Conservation (phyloP, 2,888 invertebrate species). For the Acleris literana region DNA sequence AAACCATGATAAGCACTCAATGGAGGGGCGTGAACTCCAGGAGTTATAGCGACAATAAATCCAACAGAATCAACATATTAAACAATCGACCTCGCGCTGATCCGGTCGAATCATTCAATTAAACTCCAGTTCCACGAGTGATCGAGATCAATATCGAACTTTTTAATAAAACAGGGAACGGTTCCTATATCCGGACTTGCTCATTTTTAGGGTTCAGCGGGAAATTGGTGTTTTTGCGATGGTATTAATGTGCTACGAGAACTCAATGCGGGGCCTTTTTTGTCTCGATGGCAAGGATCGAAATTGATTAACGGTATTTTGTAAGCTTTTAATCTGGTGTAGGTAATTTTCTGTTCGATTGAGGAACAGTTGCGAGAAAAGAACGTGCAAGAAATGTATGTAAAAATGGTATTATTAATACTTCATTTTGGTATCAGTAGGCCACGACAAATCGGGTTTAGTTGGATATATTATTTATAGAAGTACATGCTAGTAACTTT, state of each 20-base stretch:
- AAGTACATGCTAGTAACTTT: too few relatives aligned
- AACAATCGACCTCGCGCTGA: slow-evolving; percentile 19
- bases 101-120: slow-evolving; percentile 35
- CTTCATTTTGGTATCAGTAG: too few relatives aligned
- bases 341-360: too few relatives aligned
- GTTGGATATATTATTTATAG: too few relatives aligned
- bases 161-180: slow-evolving; percentile 36
- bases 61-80: slow-evolving; percentile 29
- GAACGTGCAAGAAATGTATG: too few relatives aligned
- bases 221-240: slow-evolving; percentile 26
- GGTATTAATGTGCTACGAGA: background rate
- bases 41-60: slow-evolving; percentile 31
- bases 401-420: too few relatives aligned
- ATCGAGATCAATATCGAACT: slow-evolving; percentile 35
- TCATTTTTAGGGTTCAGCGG: slow-evolving; percentile 33
- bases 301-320: background rate
- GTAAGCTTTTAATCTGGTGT: background rate
- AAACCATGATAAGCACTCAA: slow-evolving; percentile 5
- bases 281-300: background rate
- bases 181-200: slow-evolving; percentile 32
- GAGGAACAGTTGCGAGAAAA: too few relatives aligned
- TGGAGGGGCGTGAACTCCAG: slow-evolving; percentile 16
- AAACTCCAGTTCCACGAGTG: slow-evolving; percentile 11
- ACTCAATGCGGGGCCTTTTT: background rate
- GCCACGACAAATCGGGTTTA: too few relatives aligned